These are phyloP conservation scores for human DNA, from an alignment of 2,113 vertebrate species.

Conservation along the genomic window DNA sequence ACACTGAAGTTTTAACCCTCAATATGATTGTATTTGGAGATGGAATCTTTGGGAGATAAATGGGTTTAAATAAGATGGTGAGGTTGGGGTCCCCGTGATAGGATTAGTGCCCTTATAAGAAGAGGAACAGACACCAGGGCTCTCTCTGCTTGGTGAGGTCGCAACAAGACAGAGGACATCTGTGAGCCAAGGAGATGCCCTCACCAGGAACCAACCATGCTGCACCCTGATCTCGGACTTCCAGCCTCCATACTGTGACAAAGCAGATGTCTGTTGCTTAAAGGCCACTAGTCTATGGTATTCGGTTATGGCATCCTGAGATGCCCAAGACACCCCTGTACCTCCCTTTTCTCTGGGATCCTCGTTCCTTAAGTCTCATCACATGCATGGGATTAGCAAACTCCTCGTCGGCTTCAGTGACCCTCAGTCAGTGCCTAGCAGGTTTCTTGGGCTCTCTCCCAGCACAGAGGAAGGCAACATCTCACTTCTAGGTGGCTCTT, in stretches of 20 bases:
- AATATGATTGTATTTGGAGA: background rate
- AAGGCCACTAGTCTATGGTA: background rate
- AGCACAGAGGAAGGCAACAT: too few relatives aligned
- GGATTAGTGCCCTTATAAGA: background rate
- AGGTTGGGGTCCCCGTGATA: background rate
- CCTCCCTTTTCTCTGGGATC: background rate
- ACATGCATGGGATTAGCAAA: fast-evolving
- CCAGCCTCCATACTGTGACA: background rate
- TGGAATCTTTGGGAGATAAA: background rate
- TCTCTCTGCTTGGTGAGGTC: background rate
- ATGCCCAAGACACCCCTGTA: fast-evolving
- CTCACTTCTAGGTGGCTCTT: too few relatives aligned
- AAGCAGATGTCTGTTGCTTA: background rate
- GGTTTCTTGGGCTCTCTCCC: background rate
- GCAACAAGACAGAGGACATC: background rate
- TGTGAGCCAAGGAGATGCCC: background rate
- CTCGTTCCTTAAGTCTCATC: background rate
- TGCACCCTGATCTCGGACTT: background rate
- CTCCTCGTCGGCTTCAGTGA: background rate
- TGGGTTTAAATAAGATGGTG: background rate
- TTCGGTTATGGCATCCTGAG: background rate
- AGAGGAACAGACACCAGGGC: too few relatives aligned
- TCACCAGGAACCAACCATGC: background rate
- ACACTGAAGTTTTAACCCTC: background rate
- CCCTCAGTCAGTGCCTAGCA: background rate